Conservation (phyloP, 1,140 invertebrate species). For the Dolichoris vasculosae region DNA sequence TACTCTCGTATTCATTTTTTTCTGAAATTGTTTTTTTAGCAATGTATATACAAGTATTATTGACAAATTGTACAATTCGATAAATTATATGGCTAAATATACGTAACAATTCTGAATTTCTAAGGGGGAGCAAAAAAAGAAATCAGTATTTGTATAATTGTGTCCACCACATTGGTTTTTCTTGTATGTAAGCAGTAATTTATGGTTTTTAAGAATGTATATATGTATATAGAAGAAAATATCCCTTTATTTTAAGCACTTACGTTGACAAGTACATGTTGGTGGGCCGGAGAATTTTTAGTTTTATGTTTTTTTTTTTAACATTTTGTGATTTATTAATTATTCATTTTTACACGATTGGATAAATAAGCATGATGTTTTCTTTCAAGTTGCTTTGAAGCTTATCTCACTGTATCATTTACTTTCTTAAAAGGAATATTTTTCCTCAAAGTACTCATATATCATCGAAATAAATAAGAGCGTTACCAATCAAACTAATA, state of each 20-base stretch:
- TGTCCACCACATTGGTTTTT: slow-evolving; percentile 57
- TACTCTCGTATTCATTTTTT: background rate
- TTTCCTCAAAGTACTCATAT: slow-evolving; percentile 17
- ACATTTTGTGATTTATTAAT: slow-evolving; percentile 49
- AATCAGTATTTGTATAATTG: slow-evolving; percentile 61
- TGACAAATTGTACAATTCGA: background rate
- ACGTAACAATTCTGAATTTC: background rate
- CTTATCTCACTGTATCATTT: slow-evolving; percentile 51
- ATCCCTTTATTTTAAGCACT: slow-evolving; percentile 51
- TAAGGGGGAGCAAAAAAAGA: background rate
- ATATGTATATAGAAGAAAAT: slow-evolving; percentile 53
- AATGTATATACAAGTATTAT: background rate
- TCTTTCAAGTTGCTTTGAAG: slow-evolving; percentile 53
- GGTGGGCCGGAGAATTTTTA: slow-evolving; percentile 60
- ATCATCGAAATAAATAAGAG: slow-evolving; percentile 13
- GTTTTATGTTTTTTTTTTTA: slow-evolving; percentile 12
- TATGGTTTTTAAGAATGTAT: slow-evolving; percentile 51
- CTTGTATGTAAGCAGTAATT: slow-evolving; percentile 44
- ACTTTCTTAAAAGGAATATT: slow-evolving; percentile 23
- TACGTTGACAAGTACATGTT: slow-evolving; percentile 62
- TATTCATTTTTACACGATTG: slow-evolving; percentile 41
- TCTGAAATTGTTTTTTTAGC: background rate
- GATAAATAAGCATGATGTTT: slow-evolving; percentile 48
- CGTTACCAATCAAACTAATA: background rate
- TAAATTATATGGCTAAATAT: background rate